A percentile compares a stretch with the other conserved stretches of the same genome.
These are phyloP conservation scores for Drosophila busckii DNA, from an alignment of 1,140 invertebrate species.

Conservation along the genomic window DNA sequence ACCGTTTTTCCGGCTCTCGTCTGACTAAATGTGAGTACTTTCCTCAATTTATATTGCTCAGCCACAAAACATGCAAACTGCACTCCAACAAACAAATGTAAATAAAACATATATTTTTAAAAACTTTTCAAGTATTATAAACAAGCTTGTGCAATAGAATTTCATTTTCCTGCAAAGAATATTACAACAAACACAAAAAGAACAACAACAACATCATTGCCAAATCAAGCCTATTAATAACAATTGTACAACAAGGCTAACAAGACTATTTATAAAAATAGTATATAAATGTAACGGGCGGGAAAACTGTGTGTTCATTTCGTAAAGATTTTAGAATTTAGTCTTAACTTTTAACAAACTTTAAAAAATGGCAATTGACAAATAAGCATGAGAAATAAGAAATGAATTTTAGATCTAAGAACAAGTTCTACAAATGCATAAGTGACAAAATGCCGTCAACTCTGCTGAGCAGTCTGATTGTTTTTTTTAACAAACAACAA, in stretches of 20 bases:
- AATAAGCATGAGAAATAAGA: conserved; percentile 46
- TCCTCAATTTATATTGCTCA: neutral
- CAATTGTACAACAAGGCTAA: no score
- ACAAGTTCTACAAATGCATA: conserved; percentile 38
- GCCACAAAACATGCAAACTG: conserved; percentile 11
- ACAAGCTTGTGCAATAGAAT: conserved; percentile 27
- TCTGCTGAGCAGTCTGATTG: conserved; percentile 42
- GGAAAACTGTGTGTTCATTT: conserved; percentile 42
- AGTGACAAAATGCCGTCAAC: conserved; percentile 36
- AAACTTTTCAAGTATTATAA: conserved; percentile 9
- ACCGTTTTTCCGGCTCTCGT: neutral
- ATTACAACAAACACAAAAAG: no score
- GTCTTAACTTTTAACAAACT: no score
- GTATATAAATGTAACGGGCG: conserved; percentile 48
- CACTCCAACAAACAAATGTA: conserved; percentile 47
- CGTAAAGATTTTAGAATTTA: conserved; percentile 43
- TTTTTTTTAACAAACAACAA: conserved; percentile 51
- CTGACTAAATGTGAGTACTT: conserved; percentile 36
- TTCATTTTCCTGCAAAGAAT: no score
- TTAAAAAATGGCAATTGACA: conserved; percentile 59
- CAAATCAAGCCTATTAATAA: no score
- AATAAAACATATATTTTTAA: conserved; percentile 35
- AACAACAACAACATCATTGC: no score
- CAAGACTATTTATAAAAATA: conserved; percentile 21
- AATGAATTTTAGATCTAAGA: conserved; percentile 48